Evolutionary conservation across 2,888 invertebrate species (phyloP).

Genomic region (Netelia fuscicornis): DNA sequence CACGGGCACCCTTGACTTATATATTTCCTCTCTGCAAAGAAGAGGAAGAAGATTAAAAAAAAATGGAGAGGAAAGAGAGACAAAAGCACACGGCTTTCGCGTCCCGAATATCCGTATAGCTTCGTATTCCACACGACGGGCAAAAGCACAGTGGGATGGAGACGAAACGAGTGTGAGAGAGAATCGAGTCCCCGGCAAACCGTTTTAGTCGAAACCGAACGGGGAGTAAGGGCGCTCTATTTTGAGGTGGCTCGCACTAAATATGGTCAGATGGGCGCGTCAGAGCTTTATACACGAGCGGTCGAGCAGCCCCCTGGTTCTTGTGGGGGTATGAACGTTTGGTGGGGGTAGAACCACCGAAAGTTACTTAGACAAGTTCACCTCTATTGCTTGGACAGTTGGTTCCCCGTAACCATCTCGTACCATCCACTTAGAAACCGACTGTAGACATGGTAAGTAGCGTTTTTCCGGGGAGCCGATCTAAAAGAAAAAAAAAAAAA

Average conservation of each 20-base stretch:
- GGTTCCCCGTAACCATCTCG: conserved; percentile 84
- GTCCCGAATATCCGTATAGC: conserved; percentile 32
- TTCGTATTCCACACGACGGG: conserved; percentile 42
- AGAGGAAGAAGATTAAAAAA: conserved; percentile 26
- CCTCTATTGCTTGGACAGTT: conserved; percentile 83
- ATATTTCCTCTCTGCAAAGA: conserved; percentile 69
- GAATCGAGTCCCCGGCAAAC: conserved; percentile 74
- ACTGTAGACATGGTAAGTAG: conserved; percentile 82
- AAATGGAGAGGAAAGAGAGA: conserved; percentile 21
- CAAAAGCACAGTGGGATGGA: conserved; percentile 43
- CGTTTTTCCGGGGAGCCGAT: conserved; percentile 32
- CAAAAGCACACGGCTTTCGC: conserved; percentile 3
- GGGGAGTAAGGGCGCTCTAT: conserved; percentile 79
- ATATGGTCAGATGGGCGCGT: conserved; percentile 84
- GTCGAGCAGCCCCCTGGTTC: conserved; percentile 73
- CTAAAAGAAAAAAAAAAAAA: conserved; percentile 17
- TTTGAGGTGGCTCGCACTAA: conserved; percentile 84
- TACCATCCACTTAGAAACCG: conserved; percentile 78
- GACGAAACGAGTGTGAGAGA: conserved; percentile 31
- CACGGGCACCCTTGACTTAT: conserved; percentile 76
- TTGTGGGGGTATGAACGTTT: conserved; percentile 27
- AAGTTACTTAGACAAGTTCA: conserved; percentile 84
- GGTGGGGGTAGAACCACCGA: conserved; percentile 80
- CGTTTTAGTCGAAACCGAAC: conserved; percentile 81
- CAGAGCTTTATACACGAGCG: conserved; percentile 78